Percentiles rank a stretch among this genome's conserved stretches.
These are phyloP conservation scores for Xiphophorus hellerii DNA, from an alignment of 2,113 vertebrate species.

Conservation along the genomic window DNA sequence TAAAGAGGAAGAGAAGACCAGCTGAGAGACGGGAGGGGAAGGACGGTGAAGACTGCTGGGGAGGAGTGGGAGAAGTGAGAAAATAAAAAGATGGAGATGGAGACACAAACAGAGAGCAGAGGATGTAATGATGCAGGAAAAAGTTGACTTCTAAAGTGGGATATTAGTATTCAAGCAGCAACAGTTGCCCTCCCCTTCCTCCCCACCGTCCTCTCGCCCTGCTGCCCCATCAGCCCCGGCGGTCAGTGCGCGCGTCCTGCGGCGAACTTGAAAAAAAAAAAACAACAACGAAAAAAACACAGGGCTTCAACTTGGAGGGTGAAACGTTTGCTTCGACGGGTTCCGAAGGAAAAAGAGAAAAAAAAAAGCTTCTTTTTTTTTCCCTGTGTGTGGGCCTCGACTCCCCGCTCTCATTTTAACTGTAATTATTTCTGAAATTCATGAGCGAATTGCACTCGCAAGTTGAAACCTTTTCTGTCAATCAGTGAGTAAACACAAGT, in stretches of 20 bases:
- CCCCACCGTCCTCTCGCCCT: constrained; percentile 44
- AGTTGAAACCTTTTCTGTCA: constrained; percentile 35
- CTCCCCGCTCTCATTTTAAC: constrained; percentile 22
- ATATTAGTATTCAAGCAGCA: constrained; percentile 89
- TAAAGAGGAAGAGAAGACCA: constrained; percentile 31
- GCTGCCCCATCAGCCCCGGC: constrained; percentile 63
- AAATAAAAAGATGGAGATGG: constrained; percentile 22
- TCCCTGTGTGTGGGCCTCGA: constrained; percentile 28
- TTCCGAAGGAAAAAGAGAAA: constrained; percentile 27
- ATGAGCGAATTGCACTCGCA: constrained; percentile 16
- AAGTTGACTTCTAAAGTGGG: constrained; percentile 84
- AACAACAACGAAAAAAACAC: too few species aligned
- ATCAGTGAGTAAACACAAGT: constrained; percentile 19
- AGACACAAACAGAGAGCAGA: constrained; percentile 53
- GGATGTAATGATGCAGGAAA: constrained; percentile 73
- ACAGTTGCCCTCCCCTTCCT: constrained; percentile 3
- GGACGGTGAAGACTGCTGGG: constrained; percentile 12
- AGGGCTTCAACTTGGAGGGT: constrained; percentile 45
- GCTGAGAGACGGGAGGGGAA: constrained; percentile 27
- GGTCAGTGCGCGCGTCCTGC: constrained; percentile 51
- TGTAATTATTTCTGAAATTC: constrained; percentile 9
- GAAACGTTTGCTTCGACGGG: constrained; percentile 44
- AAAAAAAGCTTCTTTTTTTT: constrained; percentile 6
- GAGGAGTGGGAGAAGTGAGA: constrained; percentile 34
- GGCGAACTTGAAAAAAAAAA: constrained; percentile 34